Evolutionary conservation across 2,797 vertebrate genomes (phyloP), one percentile per base, ranked within the genome.

Genomic region (Parambassis ranga): DNA sequence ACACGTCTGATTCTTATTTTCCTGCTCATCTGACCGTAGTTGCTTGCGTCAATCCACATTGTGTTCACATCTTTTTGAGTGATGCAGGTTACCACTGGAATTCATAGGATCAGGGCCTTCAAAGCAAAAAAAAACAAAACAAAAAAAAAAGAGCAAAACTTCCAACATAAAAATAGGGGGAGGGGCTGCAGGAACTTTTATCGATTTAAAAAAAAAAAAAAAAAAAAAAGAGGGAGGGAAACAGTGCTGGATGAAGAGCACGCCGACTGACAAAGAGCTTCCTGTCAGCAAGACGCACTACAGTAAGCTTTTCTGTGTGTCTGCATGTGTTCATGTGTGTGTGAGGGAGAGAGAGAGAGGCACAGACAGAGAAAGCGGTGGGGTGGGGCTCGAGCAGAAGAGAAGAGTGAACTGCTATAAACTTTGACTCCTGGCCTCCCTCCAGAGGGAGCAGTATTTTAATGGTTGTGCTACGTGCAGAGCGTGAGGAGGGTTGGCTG

Each of bases 391-490:
- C 44, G 23, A 73, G 75, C 52, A 72, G 75, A 59, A 36, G 75
- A 81, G 75, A 75, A 20, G 69, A 83, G 33, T 88, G 87, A 90
- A 89, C 89, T 84, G 75, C 61, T 79, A 51, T 90, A 80, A 90
- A 91, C 90, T 90, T 89, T 87, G 89, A 88, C 84, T 87, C 71
- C 65, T 92, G 90, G 90, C 86, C 61, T 56, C 50, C 53, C 58
- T 90, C 92, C 92, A 93, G 84, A 83, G 81, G 65, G 80, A 88
- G 87, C 87, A 86, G 84, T 87, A 77, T 91, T 91, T 93, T 93
- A 92, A 92, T 92, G 91, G 87, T 87, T 55, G 66, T 88, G 91
- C 91, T 93, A 93, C 92, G 92, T 93, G 91, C 91, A 65, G 91
- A 65, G 81, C 91, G 90, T 93, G 92, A 90, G 88, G 85, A 82